A percentile compares a stretch with the other conserved stretches of the same genome.
These are phyloP conservation scores for Hystrix brachyura DNA, from an alignment of 2,113 vertebrate genomes.

Conservation along the genomic window DNA sequence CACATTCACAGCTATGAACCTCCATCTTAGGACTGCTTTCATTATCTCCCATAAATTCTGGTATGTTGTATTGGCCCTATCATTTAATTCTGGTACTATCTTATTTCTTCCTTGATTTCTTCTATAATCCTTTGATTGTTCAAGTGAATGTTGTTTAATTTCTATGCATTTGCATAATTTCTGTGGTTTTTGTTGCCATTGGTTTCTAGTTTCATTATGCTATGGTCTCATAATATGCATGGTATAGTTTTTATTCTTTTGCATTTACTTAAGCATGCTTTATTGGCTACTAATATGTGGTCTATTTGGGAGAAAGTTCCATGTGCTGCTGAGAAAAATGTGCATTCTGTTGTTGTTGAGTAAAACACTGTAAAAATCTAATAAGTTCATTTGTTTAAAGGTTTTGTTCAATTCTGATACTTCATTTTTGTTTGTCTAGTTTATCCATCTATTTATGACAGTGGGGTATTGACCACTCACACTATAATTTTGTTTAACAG, in stretches of 20 bases:
- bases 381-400: background rate
- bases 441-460: background rate
- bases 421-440: background rate
- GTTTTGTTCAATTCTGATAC: background rate
- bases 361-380: background rate
- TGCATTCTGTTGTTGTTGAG: background rate
- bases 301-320: background rate
- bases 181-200: background rate
- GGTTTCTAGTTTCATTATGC: background rate
- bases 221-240: background rate
- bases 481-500: background rate
- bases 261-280: background rate
- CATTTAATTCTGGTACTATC: background rate
- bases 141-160: background rate
- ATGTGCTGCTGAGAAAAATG: background rate
- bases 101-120: background rate
- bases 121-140: background rate
- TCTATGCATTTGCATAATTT: background rate
- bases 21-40: background rate
- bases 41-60: background rate
- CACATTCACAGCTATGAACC: background rate
- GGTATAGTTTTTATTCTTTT: background rate
- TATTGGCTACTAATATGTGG: background rate
- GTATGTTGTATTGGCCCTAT: background rate
- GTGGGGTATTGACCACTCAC: background rate